Conservation (phyloP, 2,888 invertebrate genomes). For the Hydroisotoma schaefferi region DNA sequence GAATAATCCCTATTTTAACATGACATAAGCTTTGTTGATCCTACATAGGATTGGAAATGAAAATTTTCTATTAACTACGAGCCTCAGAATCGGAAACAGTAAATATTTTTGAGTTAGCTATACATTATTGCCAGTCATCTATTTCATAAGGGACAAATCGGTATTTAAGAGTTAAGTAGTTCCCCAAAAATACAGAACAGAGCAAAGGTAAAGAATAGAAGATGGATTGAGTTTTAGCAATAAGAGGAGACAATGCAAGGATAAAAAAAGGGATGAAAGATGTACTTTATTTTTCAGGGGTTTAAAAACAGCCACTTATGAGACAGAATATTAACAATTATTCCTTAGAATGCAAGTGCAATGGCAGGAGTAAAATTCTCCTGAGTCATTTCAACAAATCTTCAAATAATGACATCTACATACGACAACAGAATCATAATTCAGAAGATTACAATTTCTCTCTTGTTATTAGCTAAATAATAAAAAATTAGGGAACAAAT, state of each 20-base stretch:
- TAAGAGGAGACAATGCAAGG: background rate
- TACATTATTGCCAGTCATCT: too few species aligned
- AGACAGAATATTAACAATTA: conserved; percentile 1
- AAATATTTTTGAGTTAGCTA: too few species aligned
- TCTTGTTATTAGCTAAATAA: background rate
- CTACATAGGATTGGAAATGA: too few species aligned
- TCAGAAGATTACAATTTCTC: background rate
- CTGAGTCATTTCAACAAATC: conserved; percentile 9
- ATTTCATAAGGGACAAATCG: too few species aligned
- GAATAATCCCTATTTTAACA: conserved; percentile 8
- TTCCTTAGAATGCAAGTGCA: background rate
- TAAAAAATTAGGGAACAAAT: background rate
- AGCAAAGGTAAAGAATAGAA: background rate
- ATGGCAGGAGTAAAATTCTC: background rate
- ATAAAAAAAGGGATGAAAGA: background rate
- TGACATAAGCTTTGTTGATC: background rate
- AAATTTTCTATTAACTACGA: too few species aligned
- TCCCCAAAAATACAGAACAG: background rate
- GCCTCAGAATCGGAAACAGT: too few species aligned
- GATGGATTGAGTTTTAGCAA: background rate
- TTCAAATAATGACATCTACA: conserved; percentile 3
- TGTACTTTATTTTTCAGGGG: background rate
- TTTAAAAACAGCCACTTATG: too few species aligned
- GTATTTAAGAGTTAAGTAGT: too few species aligned
- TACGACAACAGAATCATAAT: background rate